Evolutionary conservation across 1,140 invertebrate species (phyloP).

Genomic region (Drosophila lowei): DNA sequence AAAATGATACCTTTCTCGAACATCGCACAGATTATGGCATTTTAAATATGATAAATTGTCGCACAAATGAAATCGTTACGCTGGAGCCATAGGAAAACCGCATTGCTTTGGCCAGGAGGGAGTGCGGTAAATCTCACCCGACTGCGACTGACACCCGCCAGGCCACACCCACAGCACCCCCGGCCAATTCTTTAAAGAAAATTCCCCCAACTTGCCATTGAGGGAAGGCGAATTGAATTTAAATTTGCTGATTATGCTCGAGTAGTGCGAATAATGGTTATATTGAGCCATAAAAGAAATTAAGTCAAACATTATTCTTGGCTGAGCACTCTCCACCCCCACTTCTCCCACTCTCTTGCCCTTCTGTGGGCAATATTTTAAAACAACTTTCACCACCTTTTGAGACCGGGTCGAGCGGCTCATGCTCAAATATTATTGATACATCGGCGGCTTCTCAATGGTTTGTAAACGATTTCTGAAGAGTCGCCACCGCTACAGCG

Average conservation of each 20-base stretch:
- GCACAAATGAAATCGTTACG: slow-evolving; percentile 49
- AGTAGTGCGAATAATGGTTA: slow-evolving; percentile 78
- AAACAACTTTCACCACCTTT: slow-evolving; percentile 76
- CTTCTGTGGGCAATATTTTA: slow-evolving; percentile 28
- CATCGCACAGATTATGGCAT: slow-evolving; percentile 43
- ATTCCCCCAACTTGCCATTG: slow-evolving; percentile 13
- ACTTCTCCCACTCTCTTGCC: not conserved
- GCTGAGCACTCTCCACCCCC: slow-evolving; percentile 12
- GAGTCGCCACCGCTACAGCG: slow-evolving; percentile 19
- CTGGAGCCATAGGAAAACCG: slow-evolving; percentile 39
- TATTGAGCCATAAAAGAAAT: slow-evolving; percentile 81
- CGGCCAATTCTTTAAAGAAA: slow-evolving; percentile 27
- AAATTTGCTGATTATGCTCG: slow-evolving; percentile 74
- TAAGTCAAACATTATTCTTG: slow-evolving; percentile 75
- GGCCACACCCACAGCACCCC: slow-evolving; percentile 15
- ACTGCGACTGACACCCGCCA: slow-evolving; percentile 59
- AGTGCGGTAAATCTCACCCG: slow-evolving; percentile 27
- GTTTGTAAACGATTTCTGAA: slow-evolving; percentile 70
- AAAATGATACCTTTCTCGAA: slow-evolving; percentile 6
- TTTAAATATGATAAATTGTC: slow-evolving; percentile 80
- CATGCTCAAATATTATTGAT: slow-evolving; percentile 75
- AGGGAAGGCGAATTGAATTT: slow-evolving; percentile 71
- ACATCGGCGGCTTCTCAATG: slow-evolving; percentile 77
- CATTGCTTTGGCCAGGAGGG: not conserved
- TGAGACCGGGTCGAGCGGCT: slow-evolving; percentile 12